Evolutionary conservation across 2,113 vertebrate genomes (phyloP), one percentile per base, ranked within the genome.

Genomic region (Hemiprocne comata): DNA sequence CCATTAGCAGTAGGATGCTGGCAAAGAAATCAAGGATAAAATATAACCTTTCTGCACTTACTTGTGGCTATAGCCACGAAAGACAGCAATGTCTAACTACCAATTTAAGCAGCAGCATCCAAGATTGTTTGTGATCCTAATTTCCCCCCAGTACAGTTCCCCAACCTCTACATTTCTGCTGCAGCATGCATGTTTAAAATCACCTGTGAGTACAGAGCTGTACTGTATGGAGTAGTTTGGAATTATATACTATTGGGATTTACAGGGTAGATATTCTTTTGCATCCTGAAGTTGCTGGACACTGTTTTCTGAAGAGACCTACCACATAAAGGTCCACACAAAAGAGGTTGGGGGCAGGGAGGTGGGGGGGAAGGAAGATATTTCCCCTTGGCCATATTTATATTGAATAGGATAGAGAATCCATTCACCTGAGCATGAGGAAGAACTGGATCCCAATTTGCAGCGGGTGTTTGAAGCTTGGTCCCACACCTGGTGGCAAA

Each of bases 11-110:
- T 84, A 85, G 69, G 89, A 89, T 94, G 48, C 73, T 93, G 86
- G 76, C 76, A 81, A 87, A 92, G 83, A 96, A 96, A 92, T 93
- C 76, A 86, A 89, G 76, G 50, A 75, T 70, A 95, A 96, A 95
- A 87, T 84, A 92, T 53, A 96, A 96, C 89, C 91, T 93, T 94
- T 94, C 65, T 93, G 86, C 89, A 60, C 86, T 71, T 83, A 71
- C 75, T 86, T 87, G 73, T 84, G 80, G 48, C 76, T 96, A 9
- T 62, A 65, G 71, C 87, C 89, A 74, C 79, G 61, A 51, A 74
- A 89, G 53, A 89, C 25, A 86, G 26, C 3, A 4, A 83, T 73
- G 25, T 48, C 74, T 61, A 70, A 79, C 81, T 75, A 40, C 38
- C 85, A 36, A 76, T 81, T 83, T 67, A 77, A 31, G n/a, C 48